Conservation (phyloP, 2,888 invertebrate genomes). For the Vesta saturnalis region DNA sequence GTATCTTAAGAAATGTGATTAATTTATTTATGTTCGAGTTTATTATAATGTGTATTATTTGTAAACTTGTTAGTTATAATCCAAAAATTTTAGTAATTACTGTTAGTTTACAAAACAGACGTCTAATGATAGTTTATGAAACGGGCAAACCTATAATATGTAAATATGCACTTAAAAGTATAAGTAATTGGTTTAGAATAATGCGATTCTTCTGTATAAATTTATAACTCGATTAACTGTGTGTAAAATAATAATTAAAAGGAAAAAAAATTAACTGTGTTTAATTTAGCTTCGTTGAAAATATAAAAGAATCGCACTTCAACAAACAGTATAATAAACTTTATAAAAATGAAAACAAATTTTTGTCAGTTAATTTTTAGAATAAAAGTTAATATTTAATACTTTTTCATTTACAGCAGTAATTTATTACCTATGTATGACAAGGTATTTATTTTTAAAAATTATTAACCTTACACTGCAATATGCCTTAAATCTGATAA, state of each 20-base stretch:
- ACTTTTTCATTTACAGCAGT: too few species aligned
- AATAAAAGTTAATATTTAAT: too few species aligned
- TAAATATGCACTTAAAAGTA: not conserved
- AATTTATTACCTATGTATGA: too few species aligned
- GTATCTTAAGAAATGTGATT: not conserved
- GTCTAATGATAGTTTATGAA: not conserved
- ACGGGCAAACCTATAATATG: not conserved
- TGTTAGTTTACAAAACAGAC: too few species aligned
- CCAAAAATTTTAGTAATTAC: not conserved
- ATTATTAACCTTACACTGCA: too few species aligned
- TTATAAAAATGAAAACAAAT: too few species aligned
- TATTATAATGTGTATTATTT: not conserved
- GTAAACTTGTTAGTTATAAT: not conserved
- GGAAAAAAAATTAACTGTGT: not conserved
- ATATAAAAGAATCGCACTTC: too few species aligned
- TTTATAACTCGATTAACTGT: conserved; percentile 9
- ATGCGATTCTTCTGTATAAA: conserved; percentile 11
- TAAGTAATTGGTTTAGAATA: not conserved
- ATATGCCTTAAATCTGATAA: too few species aligned
- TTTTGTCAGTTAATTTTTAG: too few species aligned
- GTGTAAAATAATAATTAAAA: conserved; percentile 8
- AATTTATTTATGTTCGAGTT: not conserved
- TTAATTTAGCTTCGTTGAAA: too few species aligned
- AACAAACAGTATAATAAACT: too few species aligned
- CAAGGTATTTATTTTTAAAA: too few species aligned